Base-by-base conservation (phyloP, 2,888 invertebrate species). In the Dermolepida albohirtum region DNA sequence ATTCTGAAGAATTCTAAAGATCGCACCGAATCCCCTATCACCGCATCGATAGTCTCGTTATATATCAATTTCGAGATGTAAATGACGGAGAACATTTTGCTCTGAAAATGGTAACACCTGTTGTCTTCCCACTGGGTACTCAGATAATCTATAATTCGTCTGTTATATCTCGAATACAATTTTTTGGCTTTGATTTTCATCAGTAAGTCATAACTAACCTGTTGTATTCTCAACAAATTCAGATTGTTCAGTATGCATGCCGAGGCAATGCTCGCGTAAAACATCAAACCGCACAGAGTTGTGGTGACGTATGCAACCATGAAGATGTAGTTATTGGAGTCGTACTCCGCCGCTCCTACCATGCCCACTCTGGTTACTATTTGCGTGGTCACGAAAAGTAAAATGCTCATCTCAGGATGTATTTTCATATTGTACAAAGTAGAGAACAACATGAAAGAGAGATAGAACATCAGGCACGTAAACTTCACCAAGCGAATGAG, bases 71-170 rank as follows among this genome's bases (percentile, higher is more conserved):
- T 27, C 4, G 73, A 72, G 8, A 72, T 17, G 8, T 69, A 57
- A 6, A 27, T 14, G 14, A 54, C 49, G 1, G 41, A 54, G 0
- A 64, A 62, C 14, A 5, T 12, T 16, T 57, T 47, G 11, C 47
- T n/a, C 7, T 68, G 49, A 47, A 73, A 43, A n/a, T 62, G 34
- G 4, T 27, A 52, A 8, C 67, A 71, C 8, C 55, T 34, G 29
- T 72, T 71, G 14, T 57, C 62, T 2, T 34, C 17, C 73, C 72
- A 72, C 51, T 73, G 72, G 2, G 67, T 65, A 10, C 39, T 40
- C 2, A 71, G 16, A n/a, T 66, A 70, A n/a, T 57, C 63, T 8
- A 52, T 41, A 41, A 72, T 57, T 41, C 70, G 49, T 7, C 11
- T 8, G 14, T 50, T 57, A 14, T 62, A 67, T 8, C 54, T 39